These are phyloP conservation scores for Australoheros facetus DNA, from an alignment of 2,797 vertebrate species.

Conservation along the genomic window DNA sequence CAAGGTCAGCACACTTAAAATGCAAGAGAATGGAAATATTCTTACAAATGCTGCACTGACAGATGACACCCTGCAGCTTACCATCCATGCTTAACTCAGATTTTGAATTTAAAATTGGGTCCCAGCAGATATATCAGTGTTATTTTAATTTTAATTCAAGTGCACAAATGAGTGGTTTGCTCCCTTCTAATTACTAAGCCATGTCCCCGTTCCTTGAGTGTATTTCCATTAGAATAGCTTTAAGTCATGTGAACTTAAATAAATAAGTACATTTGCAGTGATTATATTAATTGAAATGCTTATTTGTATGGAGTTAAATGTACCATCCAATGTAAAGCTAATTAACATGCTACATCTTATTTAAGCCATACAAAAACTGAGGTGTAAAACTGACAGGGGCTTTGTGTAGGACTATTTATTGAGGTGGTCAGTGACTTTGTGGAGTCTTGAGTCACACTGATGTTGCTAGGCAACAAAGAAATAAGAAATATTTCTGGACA, in stretches of 20 bases:
- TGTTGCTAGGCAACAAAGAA: neutral
- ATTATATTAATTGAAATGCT: constrained; percentile 3
- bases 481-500: neutral
- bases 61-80: neutral
- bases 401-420: constrained; percentile 1
- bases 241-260: neutral
- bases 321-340: constrained; percentile 5
- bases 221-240: neutral
- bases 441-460: neutral
- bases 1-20: constrained; percentile 36
- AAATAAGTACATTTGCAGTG: constrained; percentile 5
- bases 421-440: neutral
- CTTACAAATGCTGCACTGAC: neutral
- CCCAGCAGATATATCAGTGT: neutral
- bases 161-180: neutral
- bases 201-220: neutral
- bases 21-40: neutral
- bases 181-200: neutral
- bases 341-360: constrained; percentile 5
- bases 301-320: constrained; percentile 10
- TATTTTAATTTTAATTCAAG: neutral
- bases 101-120: neutral
- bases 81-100: neutral
- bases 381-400: neutral
- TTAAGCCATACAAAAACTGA: neutral